Base-by-base conservation (phyloP, 2,113 vertebrate genomes). In the Merops nubicus region DNA sequence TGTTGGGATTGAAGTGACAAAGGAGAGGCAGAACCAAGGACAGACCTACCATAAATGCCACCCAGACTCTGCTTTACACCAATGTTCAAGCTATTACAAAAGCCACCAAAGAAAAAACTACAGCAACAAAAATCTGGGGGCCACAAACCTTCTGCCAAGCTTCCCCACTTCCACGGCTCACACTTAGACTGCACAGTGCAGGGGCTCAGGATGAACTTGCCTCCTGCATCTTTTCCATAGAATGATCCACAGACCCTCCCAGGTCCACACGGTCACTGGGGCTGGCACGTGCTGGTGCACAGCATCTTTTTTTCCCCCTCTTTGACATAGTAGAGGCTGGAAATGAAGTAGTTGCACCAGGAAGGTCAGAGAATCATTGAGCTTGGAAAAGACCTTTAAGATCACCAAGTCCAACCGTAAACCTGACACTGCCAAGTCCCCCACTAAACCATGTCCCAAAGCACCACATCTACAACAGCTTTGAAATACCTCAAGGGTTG, bases 111-210 rank as follows among this genome's bases (percentile, higher is more conserved):
- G n/a, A 15, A 63, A 63, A 28, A 94, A 23, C n/a, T 40, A n/a
- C 5, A 70, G 59, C 60, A 81, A 60, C n/a, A 25, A 51, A 54
- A 59, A 33, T 6, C 15, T 57, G 15, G 45, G 20, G 26, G 18
- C 68, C 4, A 12, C n/a, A 84, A 77, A 65, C 13, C 31, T 48
- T 59, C 34, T 47, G 31, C 62, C 22, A 63, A 89, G 11, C 6
- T 23, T 73, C 29, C 29, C 22, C 17, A 34, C 5, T 42, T 77
- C 63, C 59, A 33, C 8, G 22, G 12, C 36, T 28, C 36, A 65
- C 12, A 19, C 25, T 70, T 22, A 38, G 0, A 0, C 21, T 40
- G 20, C 1, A 1, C 15, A 38, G 26, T 18, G 38, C 51, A 70
- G 23, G 59, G 9, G 42, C 31, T 63, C 33, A 93, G 42, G 47